A percentile compares a stretch with the other conserved stretches of the same genome.
phyloP scores from a whole-genome alignment of 2,113 vertebrate genomes.

The Capricornis sumatraensis region DNA sequence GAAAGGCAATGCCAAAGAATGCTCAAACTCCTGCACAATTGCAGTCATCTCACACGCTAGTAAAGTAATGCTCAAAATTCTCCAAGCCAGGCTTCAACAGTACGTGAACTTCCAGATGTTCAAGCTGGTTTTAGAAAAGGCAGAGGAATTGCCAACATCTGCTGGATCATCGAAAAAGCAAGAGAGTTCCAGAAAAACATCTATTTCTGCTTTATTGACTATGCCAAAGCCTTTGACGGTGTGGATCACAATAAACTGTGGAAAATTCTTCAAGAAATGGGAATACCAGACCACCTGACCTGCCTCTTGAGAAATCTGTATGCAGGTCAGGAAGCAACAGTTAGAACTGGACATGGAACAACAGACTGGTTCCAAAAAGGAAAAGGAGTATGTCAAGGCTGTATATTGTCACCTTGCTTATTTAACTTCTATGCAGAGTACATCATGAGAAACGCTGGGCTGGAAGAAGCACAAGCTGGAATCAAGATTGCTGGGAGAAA shows the following conservation, averaged over 20 bases:
- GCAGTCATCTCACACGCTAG: neutral
- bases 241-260: too few relatives aligned
- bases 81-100: neutral
- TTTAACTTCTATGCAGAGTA: neutral
- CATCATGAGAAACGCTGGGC: rapidly evolving
- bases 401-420: neutral
- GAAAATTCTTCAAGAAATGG: too few relatives aligned
- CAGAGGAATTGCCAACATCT: neutral
- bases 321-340: neutral
- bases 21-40: neutral
- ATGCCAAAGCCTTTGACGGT: neutral
- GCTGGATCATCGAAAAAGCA: neutral
- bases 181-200: neutral
- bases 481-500: neutral
- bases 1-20: neutral
- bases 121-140: too few relatives aligned
- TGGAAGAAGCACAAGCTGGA: neutral
- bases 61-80: neutral
- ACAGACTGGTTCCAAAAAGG: neutral
- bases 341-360: neutral
- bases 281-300: neutral
- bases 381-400: neutral
- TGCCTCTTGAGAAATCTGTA: neutral
- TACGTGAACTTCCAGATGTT: too few relatives aligned
- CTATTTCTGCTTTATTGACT: neutral